phyloP scores from a whole-genome alignment of 2,888 invertebrate genomes.

The Pseudoips prasinana region DNA sequence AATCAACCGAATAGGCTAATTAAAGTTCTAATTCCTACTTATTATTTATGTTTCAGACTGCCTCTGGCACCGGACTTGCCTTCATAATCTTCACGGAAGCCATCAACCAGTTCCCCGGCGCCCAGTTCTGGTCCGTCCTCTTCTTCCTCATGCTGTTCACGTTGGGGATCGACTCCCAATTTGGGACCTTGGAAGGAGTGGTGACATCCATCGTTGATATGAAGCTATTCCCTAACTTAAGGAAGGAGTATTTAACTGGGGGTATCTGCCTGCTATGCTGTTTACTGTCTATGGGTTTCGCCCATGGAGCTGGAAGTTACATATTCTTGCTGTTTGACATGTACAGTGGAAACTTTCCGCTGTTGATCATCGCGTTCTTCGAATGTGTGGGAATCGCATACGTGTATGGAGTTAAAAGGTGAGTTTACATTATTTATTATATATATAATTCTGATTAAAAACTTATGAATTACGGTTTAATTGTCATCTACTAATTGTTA shows the following conservation, averaged over 20 bases:
- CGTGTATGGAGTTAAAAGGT: conserved; percentile 95
- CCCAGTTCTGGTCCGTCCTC: conserved; percentile 97
- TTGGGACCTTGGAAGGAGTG: conserved; percentile 97
- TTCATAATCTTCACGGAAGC: conserved; percentile 99
- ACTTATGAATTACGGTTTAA: too few relatives aligned
- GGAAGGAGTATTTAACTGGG: conserved; percentile 94
- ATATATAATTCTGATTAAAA: too few relatives aligned
- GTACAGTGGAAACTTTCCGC: conserved; percentile 95
- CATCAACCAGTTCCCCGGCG: conserved; percentile 98
- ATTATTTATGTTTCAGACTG: conserved; percentile 87
- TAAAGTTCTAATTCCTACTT: too few relatives aligned
- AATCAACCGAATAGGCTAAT: too few relatives aligned
- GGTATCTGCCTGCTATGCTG: conserved; percentile 91
- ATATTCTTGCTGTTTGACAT: conserved; percentile 96
- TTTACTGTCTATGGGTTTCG: conserved; percentile 93
- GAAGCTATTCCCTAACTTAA: conserved; percentile 94
- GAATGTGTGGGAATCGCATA: conserved; percentile 97
- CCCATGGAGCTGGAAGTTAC: conserved; percentile 96
- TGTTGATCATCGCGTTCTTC: conserved; percentile 95
- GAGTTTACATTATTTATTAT: conserved; percentile 42
- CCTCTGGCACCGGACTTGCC: conserved; percentile 97
- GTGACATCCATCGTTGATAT: conserved; percentile 97
- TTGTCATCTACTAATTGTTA: too few relatives aligned
- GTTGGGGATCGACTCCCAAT: conserved; percentile 97
- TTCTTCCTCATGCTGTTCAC: conserved; percentile 99